Evolutionary conservation across 2,113 vertebrate species (phyloP), one percentile per base, ranked within the genome.

Genomic region (Tympanuchus pallidicinctus): DNA sequence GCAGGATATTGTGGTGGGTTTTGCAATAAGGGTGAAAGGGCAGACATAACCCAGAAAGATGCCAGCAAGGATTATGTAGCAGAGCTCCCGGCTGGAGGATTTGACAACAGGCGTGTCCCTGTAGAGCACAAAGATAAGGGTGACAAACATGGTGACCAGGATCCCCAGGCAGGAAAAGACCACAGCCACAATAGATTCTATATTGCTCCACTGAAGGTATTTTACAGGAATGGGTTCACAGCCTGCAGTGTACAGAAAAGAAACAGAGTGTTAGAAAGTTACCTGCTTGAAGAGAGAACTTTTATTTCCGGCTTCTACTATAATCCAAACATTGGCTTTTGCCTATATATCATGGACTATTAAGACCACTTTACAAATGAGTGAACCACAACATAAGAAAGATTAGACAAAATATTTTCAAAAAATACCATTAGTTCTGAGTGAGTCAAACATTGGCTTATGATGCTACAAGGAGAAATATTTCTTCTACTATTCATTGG

Each of bases 81-180:
- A 99, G 77, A 99, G 99, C 95, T 99, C 99, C 4, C 99, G 98
- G 76, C 99, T 99, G 90, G 99, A 99, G 36, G 99, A 99, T 96
- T 99, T 99, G 63, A 99, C 99, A 97, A 99, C 99, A 4, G 99
- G 99, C 5, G 99, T 99, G 91, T 99, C 99, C 57, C 99, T 98
- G 97, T 99, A 99, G 88, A 99, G 98, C 90, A 99, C 98, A 96
- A 99, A 99, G 96, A 99, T 98, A 82, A 99, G 99, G 38, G 99
- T 99, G 94, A 99, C 99, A 92, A 99, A 99, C 97, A 99, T 98
- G 84, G 99, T 99, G 92, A 99, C 98, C 34, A 99, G 98, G 95
- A 99, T 99, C 57, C 99, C 99, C 93, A 99, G 94, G 88, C 99
- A 99, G 96, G 99, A 99, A 96, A 99, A 99, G 79, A 91, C 99